Evolutionary conservation across 2,113 vertebrate species (phyloP), one percentile per base, ranked within the genome.

Genomic region (Hyperopisus bebe): DNA sequence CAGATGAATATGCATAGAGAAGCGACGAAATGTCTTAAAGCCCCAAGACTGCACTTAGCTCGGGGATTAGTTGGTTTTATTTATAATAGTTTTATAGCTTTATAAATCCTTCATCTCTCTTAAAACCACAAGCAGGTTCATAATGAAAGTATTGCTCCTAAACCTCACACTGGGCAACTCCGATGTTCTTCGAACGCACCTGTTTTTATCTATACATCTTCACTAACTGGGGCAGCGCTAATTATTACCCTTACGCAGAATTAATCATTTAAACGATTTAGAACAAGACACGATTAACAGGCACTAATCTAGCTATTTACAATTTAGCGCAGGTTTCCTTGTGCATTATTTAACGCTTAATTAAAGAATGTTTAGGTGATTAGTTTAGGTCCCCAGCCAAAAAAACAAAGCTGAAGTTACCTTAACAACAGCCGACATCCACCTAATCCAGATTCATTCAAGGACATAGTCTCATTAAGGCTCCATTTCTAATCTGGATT

Each of bases 201-300:
- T 21, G 35, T 80, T 42, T 39, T 42, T 80, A 42, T 27, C 70
- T 35, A 74, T 74, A 7, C 8, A 39, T 42, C 74, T 39, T 42
- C 74, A 80, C 74, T 39, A 80, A 80, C 31, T 5, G 4, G 74
- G 74, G 74, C 35, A 84, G 42, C 1, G 82, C 82, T 21, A 44
- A 24, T 84, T 84, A n/a, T 84, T 39, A 24, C 44, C 44, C 82
- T 47, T 17, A 84, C 42, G 3, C 10, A 84, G 42, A 84, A 84
- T 84, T n/a, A 84, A 84, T 84, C 82, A 84, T 84, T 82, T 84
- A 9, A 47, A 47, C 21, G 82, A n/a, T 84, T 84, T n/a, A 44
- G 35, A 47, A 47, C 42, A 44, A 82, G 77, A 39, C 77, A 82
- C 44, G 44, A 84, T 84, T 84, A 46, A 10, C 74, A 80, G 17